Base-by-base conservation (phyloP, 1,140 invertebrate species). In the Drosophila tani region DNA sequence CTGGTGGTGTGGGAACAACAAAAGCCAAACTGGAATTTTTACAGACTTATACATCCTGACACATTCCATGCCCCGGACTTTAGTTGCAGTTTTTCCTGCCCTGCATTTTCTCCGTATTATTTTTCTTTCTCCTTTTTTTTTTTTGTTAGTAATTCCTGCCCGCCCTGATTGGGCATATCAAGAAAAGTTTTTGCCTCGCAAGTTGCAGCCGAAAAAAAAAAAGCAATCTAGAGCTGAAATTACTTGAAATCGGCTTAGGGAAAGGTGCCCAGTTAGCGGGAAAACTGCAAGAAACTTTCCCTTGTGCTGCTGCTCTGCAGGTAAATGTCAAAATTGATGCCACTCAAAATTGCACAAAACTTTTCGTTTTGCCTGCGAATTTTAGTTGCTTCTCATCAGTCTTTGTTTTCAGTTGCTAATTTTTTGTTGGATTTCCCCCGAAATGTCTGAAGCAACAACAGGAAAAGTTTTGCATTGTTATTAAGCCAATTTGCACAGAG, bases 241-340 rank as follows among this genome's bases (percentile, higher is more conserved):
- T 66, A 63, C 65, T 57, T 56, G 49, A 60, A 83, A 78, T 78
- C 81, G 73, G 81, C 77, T 84, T 88, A 88, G 47, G 56, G 45
- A 53, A 49, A 47, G 65, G 24, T 47, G 62, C 58, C 79, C 60
- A 59, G 79, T 53, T 65, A 58, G 65, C 43, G 41, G 63, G 45
- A 49, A 73, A 60, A 58, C 15, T 43, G 32, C 14, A 55, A 53
- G n/a, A 71, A 58, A 55, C 67, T 50, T 76, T 59, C 66, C 62
- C 41, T 74, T 82, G 66, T 2, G 35, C 35, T 2, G 35, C 35
- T 3, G 51, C 32, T 53, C 79, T 92, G 87, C 91, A 92, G 91
- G 91, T 91, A 92, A 91, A 84, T 84, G 91, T 92, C 91, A 92
- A 64, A 92, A 92, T 92, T 92, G 91, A 92, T 92, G 91, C 86